Evolutionary conservation across 2,888 invertebrate genomes (phyloP).

Genomic region (Lepidocyrtoides sp.): DNA sequence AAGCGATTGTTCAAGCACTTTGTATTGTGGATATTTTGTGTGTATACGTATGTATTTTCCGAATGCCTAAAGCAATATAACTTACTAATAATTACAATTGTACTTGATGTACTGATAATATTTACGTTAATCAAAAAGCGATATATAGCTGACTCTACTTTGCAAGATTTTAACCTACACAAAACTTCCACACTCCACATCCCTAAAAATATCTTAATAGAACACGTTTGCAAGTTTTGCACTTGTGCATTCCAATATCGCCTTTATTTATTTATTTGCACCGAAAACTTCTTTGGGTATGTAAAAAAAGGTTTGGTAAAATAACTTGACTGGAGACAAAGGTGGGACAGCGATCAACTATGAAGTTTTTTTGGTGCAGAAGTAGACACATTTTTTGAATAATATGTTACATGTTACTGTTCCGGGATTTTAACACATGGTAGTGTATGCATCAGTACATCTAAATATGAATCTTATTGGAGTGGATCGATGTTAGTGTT

Average conservation of each 20-base stretch:
- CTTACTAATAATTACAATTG: not conserved
- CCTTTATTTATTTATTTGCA: too few relatives aligned
- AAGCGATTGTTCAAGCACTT: constrained; percentile 65
- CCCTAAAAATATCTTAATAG: too few relatives aligned
- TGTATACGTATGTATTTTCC: not conserved
- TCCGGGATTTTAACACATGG: too few relatives aligned
- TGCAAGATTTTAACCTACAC: not conserved
- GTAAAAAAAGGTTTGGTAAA: too few relatives aligned
- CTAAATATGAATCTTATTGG: not conserved
- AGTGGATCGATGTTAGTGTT: not conserved
- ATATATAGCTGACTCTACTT: constrained; percentile 2
- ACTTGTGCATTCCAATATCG: too few relatives aligned
- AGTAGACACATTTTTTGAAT: too few relatives aligned
- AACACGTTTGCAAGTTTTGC: too few relatives aligned
- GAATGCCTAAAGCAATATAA: not conserved
- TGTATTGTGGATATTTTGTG: constrained; percentile 15
- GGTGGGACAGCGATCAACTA: not conserved
- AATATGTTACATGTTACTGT: too few relatives aligned
- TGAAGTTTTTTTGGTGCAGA: too few relatives aligned
- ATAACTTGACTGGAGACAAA: not conserved
- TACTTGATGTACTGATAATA: constrained; percentile 7
- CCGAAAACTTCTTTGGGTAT: too few relatives aligned
- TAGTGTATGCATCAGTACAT: too few relatives aligned
- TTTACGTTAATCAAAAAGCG: not conserved
- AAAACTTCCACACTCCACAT: not conserved